Percentiles rank a stretch among this genome's conserved stretches.
These are phyloP conservation scores for Ellobium chinense DNA, from an alignment of 2,888 invertebrate genomes.

Conservation along the genomic window DNA sequence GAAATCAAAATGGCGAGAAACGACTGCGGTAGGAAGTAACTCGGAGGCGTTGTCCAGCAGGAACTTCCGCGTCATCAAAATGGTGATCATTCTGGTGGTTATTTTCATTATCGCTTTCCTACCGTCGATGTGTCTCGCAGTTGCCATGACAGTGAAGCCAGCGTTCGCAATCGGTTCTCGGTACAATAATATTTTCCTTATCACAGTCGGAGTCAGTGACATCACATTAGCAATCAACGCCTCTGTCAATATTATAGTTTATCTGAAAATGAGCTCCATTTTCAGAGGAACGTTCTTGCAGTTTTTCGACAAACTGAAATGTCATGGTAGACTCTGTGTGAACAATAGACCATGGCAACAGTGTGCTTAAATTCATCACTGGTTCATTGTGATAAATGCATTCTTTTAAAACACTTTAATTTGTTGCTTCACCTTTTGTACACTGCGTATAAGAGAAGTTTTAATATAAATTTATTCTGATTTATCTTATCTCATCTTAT, in stretches of 20 bases:
- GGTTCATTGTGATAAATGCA: too few species aligned
- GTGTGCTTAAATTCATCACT: too few species aligned
- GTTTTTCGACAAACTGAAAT: too few species aligned
- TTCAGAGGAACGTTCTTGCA: slow-evolving; percentile 5
- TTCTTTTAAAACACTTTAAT: too few species aligned
- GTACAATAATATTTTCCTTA: not conserved
- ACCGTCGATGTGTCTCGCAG: not conserved
- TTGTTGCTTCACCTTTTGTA: too few species aligned
- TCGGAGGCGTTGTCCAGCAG: not conserved
- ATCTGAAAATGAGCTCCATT: not conserved
- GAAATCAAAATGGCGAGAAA: not conserved
- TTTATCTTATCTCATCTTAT: too few species aligned
- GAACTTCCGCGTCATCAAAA: not conserved
- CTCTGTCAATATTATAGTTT: not conserved
- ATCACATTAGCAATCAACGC: not conserved
- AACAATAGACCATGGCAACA: too few species aligned
- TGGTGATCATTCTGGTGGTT: not conserved
- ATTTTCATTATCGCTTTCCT: not conserved
- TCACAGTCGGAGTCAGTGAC: not conserved
- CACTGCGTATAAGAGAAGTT: too few species aligned
- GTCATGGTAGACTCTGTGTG: too few species aligned
- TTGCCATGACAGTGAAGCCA: slow-evolving; percentile 11
- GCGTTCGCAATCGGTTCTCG: not conserved
- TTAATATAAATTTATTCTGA: too few species aligned
- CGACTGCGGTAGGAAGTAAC: not conserved